A percentile compares a stretch with the other conserved stretches of the same genome.
Conservation (phyloP, 1,140 invertebrate species). For the Chironomus tepperi region DNA sequence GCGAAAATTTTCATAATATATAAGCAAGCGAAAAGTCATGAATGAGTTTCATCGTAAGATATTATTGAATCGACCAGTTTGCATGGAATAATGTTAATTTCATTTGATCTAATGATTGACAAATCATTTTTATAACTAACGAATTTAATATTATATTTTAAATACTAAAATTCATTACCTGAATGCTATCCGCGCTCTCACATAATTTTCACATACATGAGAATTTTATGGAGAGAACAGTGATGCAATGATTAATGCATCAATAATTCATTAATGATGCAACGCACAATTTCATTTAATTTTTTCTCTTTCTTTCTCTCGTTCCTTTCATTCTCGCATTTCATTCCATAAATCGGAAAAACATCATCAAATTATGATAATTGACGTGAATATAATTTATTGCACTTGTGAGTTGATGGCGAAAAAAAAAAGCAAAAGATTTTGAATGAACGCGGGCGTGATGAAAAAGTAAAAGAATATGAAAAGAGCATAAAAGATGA, state of each 20-base stretch:
- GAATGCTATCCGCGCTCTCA: too few relatives aligned
- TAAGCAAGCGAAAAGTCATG: neutral
- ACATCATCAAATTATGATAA: constrained; percentile 14
- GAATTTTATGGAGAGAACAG: too few relatives aligned
- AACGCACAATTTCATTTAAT: neutral
- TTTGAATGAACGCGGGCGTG: neutral
- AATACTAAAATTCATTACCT: too few relatives aligned
- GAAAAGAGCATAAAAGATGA: neutral
- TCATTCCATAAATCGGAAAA: constrained; percentile 5
- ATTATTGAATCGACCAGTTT: too few relatives aligned
- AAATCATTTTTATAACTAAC: too few relatives aligned
- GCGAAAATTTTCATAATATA: neutral
- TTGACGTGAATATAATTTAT: constrained; percentile 14
- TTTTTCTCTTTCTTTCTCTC: neutral
- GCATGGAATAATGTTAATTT: too few relatives aligned
- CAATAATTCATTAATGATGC: constrained; percentile 14
- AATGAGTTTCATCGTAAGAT: too few relatives aligned
- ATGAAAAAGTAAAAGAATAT: neutral
- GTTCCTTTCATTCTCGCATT: neutral
- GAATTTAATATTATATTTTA: too few relatives aligned
- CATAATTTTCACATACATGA: too few relatives aligned
- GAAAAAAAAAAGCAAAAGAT: neutral
- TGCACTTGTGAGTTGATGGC: neutral
- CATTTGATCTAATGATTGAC: too few relatives aligned
- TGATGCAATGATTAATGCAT: neutral